Evolutionary conservation across 2,888 invertebrate species (phyloP), one percentile per base, ranked within the genome.

Genomic region (Cephalotes varians): DNA sequence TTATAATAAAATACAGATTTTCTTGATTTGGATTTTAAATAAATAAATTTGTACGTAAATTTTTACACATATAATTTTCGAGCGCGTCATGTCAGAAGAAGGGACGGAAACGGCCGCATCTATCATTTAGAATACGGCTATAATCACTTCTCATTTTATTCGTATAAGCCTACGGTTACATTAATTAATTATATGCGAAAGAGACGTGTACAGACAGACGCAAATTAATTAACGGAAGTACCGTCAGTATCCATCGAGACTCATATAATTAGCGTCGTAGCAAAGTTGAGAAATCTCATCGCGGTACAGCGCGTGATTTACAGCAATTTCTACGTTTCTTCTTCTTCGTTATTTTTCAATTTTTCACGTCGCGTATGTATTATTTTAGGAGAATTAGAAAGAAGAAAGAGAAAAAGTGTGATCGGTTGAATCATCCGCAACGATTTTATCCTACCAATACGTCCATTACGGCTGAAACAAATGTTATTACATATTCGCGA

Each of bases 111-210:
- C 12, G 10, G 37, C 0, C 21, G 31, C 12, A 34, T 56, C 44
- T 31, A 67, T 15, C 34, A 25, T 21, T 28, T 47, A 15, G 10
- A 40, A 12, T 31, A 67, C 21, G 21, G 18, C 31, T 47, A 21
- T 72, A 72, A 79, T 71, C 12, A 56, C 18, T 90, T 21, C 64
- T 65, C 74, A 12, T 91, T 65, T 92, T 92, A 37, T 92, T 90
- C 44, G 81, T 91, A n/a, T n/a, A 3, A 81, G 91, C 18, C 85
- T 71, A 85, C 34, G 44, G 40, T 82, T 81, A 71, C 51, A 51
- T 64, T 87, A 87, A 88, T 87, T 87, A 87, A 84, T 64, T 44
- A 58, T 49, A 60, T 56, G 77, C 47, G 56, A 62, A 51, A 74
- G 77, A 77, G 73, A 81, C 58, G 56, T 28, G 15, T 69, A n/a